Base-by-base conservation (phyloP, 1,140 invertebrate species). In the Drosophila truncata region DNA sequence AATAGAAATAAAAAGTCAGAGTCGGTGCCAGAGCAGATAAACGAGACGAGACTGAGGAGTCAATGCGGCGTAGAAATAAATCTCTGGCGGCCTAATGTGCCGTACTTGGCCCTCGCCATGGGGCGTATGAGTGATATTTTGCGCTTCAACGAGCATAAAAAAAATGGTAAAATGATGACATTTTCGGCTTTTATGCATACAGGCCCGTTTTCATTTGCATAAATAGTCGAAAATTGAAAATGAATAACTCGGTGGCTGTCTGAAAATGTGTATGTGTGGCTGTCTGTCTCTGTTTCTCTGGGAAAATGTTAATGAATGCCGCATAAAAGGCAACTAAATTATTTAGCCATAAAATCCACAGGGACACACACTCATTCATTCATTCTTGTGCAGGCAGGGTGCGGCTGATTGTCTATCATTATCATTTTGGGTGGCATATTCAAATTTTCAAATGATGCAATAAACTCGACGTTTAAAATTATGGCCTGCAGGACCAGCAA, bases 211-310 rank as follows among this genome's bases (percentile, higher is more conserved):
- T 83, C 82, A 83, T 87, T 88, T 87, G 80, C 84, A 87, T 87
- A 87, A 87, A 87, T 80, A 84, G 84, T 88, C 84, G 80, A 87
- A 87, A 88, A 87, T 88, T 87, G 84, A 88, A 87, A 84, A 87
- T 84, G 80, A 83, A 87, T 88, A 87, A 80, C 67, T 64, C 62
- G 64, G 46, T 64, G 42, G 46, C 57, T 46, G 71, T 37, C 44
- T 7, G 18, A 35, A 35, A 29, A 25, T 49, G 25, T n/a, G 23
- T 52, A 18, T 4, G 11, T 31, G 16, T 25, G 7, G n/a, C 16
- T 66, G 55, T 52, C 66, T 84, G 76, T 14, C 52, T 54, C 16
- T 66, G 55, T 52, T 65, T 84, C 71, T 14, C 52, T 54, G 74
- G 71, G 66, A 86, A 79, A 86, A 72, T 72, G 69, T 80, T 76